Percentiles rank a stretch among this genome's conserved stretches.
These are phyloP conservation scores for Lemur catta DNA, from an alignment of 2,797 vertebrate genomes.

Conservation along the genomic window DNA sequence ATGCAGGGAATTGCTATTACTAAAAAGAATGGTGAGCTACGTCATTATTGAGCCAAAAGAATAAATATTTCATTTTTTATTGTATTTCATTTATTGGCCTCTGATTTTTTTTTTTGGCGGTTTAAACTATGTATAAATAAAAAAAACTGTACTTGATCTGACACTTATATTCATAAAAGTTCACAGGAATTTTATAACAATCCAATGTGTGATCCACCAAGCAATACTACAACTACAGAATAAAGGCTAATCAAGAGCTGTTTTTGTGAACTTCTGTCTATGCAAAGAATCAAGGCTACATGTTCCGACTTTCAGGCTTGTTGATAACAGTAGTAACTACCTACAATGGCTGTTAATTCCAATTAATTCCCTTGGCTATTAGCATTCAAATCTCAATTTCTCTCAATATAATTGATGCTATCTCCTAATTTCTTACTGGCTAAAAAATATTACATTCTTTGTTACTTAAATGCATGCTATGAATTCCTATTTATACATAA, in stretches of 20 bases:
- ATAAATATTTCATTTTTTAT: conserved; percentile 94
- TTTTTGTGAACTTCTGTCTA: conserved; percentile 43
- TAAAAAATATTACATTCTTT: background rate
- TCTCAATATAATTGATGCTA: background rate
- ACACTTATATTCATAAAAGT: conserved; percentile 60
- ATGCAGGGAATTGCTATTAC: conserved; percentile 92
- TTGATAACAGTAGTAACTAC: background rate
- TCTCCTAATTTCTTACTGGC: background rate
- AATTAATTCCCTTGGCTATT: background rate
- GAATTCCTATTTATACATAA: background rate
- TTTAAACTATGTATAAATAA: conserved; percentile 50
- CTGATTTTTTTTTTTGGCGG: conserved; percentile 54
- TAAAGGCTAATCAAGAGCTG: conserved; percentile 42
- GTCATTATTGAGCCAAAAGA: conserved; percentile 92
- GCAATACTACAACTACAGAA: conserved; percentile 33
- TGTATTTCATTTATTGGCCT: conserved; percentile 83
- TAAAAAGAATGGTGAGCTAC: conserved; percentile 87
- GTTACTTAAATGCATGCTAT: background rate
- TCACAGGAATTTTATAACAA: conserved; percentile 58
- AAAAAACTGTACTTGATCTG: conserved; percentile 55
- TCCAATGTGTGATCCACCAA: conserved; percentile 14
- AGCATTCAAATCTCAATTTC: background rate
- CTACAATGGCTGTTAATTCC: background rate
- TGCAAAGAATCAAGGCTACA: background rate
- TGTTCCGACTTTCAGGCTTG: background rate